phyloP scores from a whole-genome alignment of 2,888 invertebrate genomes.

The Apocheima hispidaria region DNA sequence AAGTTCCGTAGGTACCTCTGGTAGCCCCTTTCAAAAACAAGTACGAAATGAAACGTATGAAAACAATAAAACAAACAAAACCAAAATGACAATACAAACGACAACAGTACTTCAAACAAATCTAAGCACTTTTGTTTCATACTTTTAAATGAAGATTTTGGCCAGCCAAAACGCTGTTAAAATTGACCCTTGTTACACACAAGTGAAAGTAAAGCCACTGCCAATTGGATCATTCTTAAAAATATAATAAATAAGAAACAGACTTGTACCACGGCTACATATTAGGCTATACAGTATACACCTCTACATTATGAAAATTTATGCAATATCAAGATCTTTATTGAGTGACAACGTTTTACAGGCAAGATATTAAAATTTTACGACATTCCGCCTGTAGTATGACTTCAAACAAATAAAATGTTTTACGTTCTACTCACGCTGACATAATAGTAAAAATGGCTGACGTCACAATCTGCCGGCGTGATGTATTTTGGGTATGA shows the following conservation, averaged over 20 bases:
- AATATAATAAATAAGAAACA: constrained; percentile 34
- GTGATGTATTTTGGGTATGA: not conserved
- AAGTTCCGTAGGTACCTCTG: too few species aligned
- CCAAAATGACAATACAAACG: too few species aligned
- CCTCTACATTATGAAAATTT: constrained; percentile 28
- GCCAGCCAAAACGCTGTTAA: too few species aligned
- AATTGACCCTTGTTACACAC: too few species aligned
- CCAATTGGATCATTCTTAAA: too few species aligned
- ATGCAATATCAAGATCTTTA: constrained; percentile 45
- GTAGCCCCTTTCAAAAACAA: too few species aligned
- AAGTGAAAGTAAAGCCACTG: too few species aligned
- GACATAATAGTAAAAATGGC: constrained; percentile 32
- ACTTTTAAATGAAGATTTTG: too few species aligned
- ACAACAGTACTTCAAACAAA: too few species aligned
- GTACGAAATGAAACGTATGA: too few species aligned
- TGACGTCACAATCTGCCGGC: constrained; percentile 11
- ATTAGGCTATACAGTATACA: constrained; percentile 15
- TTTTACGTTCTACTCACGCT: constrained; percentile 36
- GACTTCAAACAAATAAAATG: constrained; percentile 48
- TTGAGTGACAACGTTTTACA: constrained; percentile 52
- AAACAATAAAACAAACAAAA: too few species aligned
- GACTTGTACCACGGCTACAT: constrained; percentile 2
- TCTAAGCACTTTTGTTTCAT: too few species aligned
- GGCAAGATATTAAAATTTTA: constrained; percentile 50
- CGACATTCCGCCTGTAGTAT: constrained; percentile 41